Evolutionary conservation across 2,888 invertebrate species (phyloP).

Genomic region (Lasioglossum lativentre): DNA sequence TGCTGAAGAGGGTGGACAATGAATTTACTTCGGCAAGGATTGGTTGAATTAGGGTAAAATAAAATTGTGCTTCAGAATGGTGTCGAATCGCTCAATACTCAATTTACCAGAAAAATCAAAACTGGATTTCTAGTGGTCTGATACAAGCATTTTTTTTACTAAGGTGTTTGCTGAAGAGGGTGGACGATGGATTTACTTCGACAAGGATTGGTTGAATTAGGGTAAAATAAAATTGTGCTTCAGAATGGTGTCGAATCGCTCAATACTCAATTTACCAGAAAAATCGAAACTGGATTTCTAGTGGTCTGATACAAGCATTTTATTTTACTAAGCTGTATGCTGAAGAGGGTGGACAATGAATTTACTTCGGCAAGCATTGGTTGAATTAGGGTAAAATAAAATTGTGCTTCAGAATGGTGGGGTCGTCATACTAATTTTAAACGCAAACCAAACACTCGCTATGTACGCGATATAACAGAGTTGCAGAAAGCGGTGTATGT

Average conservation of each 20-base stretch:
- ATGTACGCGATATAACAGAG: neutral
- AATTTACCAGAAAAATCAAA: neutral
- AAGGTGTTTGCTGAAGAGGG: neutral
- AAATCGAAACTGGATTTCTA: neutral
- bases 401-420: neutral
- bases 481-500: slow-evolving; percentile 8
- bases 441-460: neutral
- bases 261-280: neutral
- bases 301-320: neutral
- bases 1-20: neutral
- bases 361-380: neutral
- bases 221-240: no score
- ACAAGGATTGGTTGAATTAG: no score
- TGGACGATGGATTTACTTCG: neutral
- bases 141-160: neutral
- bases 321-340: neutral
- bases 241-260: neutral
- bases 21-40: neutral
- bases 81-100: neutral
- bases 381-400: neutral
- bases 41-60: no score
- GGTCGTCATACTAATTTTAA: neutral
- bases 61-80: no score
- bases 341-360: neutral
- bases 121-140: neutral